These are phyloP conservation scores for Cyclophora punctaria DNA, from an alignment of 2,888 invertebrate genomes.

Conservation along the genomic window DNA sequence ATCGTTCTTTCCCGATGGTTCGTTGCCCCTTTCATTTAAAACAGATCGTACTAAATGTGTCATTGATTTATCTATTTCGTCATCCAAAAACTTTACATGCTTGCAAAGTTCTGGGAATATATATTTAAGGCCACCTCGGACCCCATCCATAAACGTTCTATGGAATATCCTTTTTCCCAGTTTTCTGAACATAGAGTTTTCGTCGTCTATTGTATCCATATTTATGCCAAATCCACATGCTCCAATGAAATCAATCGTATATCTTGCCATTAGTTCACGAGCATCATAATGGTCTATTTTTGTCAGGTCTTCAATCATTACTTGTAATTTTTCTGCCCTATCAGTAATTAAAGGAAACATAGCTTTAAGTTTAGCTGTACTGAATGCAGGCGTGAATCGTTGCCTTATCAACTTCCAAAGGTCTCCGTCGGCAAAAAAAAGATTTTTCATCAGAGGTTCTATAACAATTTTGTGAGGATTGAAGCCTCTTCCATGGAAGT, in stretches of 20 bases:
- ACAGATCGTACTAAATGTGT: conserved; percentile 40
- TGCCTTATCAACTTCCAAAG: conserved; percentile 56
- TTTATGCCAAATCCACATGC: conserved; percentile 61
- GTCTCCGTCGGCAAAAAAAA: conserved; percentile 61
- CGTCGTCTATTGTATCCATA: conserved; percentile 49
- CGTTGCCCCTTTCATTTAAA: conserved; percentile 43
- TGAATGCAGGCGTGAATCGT: conserved; percentile 57
- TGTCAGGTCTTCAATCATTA: conserved; percentile 40
- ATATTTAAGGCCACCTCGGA: conserved; percentile 34
- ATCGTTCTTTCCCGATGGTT: conserved; percentile 54
- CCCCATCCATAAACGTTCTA: conserved; percentile 39
- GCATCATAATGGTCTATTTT: conserved; percentile 45
- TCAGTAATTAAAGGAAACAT: conserved; percentile 62
- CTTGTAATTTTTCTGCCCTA: conserved; percentile 50
- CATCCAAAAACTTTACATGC: conserved; percentile 38
- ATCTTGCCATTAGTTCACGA: conserved; percentile 60
- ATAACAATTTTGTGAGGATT: conserved; percentile 44
- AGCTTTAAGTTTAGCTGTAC: conserved; percentile 54
- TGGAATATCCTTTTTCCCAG: conserved; percentile 55
- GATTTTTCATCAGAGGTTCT: conserved; percentile 53
- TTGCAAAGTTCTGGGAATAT: conserved; percentile 54
- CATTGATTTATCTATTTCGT: conserved; percentile 45
- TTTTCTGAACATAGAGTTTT: conserved; percentile 54
- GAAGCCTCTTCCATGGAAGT: conserved; percentile 51
- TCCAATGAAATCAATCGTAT: conserved; percentile 62